Base-by-base conservation (phyloP, 2,113 vertebrate species). In the Neotragus moschatus region DNA sequence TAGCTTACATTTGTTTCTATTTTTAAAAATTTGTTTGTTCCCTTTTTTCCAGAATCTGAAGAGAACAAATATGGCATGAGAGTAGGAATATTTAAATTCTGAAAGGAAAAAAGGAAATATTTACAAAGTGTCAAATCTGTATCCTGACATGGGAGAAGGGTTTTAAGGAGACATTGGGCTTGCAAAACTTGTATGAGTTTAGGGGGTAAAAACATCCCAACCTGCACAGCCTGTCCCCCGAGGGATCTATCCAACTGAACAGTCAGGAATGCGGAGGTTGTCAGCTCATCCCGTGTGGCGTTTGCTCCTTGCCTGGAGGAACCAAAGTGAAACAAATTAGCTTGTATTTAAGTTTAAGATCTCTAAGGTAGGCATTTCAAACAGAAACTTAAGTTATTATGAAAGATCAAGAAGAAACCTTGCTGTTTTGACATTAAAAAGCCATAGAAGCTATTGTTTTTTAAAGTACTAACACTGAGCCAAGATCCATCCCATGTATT, bases 251-350 rank as follows among this genome's bases (percentile, higher is more conserved):
- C 99, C 97, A 99, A 96, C 97, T 99, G 99, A 25, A 99, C 99
- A 0, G 99, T 99, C 88, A 99, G 98, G 98, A 99, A 99, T 0
- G 99, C 99, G 1, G 99, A 99, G 0, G 99, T 99, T 7, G 99
- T 99, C 73, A 99, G 97, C 88, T 99, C 99, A 85, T 99, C 99
- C 97, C 98, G 92, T 0, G 99, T 99, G 90, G 99, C 93, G 88
- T 98, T 98, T 60, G 99, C 98, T 84, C 99, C 99, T 97, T 99
- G 99, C 99, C 99, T 99, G 88, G 56, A 97, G n/a, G 97, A 33
- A 95, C 82, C 26, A 89, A 91, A 61, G 49, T 84, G 33, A 98
- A 80, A 58, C 4, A 93, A 30, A 36, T 43, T 19, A 88, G 49
- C 70, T 95, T 58, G 33, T 47, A 33, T 73, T 95, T 49, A 79